Evolutionary conservation across 2,113 vertebrate genomes (phyloP).

Genomic region (Marcusenius ussheri): DNA sequence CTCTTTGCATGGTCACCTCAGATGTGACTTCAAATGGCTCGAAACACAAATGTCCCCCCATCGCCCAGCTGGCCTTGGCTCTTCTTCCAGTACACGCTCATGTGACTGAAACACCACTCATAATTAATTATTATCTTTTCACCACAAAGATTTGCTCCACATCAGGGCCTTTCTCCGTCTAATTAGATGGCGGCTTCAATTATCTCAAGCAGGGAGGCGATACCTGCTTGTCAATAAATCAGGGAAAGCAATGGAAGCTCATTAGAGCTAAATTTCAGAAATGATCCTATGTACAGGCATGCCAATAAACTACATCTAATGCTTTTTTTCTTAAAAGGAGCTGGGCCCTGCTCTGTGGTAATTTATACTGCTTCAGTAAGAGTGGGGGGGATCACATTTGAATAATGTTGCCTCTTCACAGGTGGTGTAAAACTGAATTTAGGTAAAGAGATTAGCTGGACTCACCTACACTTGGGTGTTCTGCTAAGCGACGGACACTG

Average conservation of each 20-base stretch:
- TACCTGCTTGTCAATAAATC: constrained; percentile 58
- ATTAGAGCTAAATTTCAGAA: constrained; percentile 57
- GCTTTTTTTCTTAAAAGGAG: constrained; percentile 4
- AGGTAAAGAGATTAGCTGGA: neutral
- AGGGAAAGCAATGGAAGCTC: constrained; percentile 45
- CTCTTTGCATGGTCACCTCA: constrained; percentile 58
- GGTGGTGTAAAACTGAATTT: neutral
- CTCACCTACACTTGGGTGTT: neutral
- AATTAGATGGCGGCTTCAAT: constrained; percentile 61
- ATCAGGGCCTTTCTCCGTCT: constrained; percentile 48
- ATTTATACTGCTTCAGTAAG: neutral
- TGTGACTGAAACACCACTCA: constrained; percentile 44
- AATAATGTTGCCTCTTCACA: neutral
- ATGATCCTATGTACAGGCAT: constrained; percentile 54
- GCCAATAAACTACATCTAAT: constrained; percentile 43
- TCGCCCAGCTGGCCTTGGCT: constrained; percentile 16
- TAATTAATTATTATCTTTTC: constrained; percentile 60
- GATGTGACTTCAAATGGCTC: constrained; percentile 49
- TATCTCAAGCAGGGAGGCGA: constrained; percentile 46
- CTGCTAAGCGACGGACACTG: neutral
- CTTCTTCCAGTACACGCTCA: constrained; percentile 39
- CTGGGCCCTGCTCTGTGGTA: neutral
- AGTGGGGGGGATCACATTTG: neutral
- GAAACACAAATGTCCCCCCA: constrained; percentile 28
- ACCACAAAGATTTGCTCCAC: constrained; percentile 44